Conservation (phyloP, 2,797 vertebrate genomes). For the Vultur gryphus region DNA sequence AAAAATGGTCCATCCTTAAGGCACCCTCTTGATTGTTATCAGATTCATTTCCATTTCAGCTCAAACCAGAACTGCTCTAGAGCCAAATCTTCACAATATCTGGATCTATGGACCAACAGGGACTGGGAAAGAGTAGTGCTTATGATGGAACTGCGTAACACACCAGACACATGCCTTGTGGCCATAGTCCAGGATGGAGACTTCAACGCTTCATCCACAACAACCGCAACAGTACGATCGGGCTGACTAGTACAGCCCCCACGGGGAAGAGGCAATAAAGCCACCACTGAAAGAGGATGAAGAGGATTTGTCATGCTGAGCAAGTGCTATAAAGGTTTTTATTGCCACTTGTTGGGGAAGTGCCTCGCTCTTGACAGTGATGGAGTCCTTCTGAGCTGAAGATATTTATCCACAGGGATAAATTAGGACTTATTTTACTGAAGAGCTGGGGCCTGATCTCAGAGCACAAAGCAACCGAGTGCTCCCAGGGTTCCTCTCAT, state of each 20-base stretch:
- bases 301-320: not conserved
- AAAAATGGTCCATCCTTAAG: not conserved
- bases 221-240: not conserved
- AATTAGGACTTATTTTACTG: not conserved
- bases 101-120: not conserved
- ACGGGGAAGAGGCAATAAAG: not conserved
- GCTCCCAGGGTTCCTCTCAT: not conserved
- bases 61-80: not conserved
- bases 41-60: not conserved
- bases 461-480: not conserved
- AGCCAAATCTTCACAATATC: not conserved
- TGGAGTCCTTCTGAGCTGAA: not conserved
- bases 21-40: not conserved
- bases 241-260: not conserved
- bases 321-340: conserved; percentile 10
- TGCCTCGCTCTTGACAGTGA: not conserved
- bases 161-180: not conserved
- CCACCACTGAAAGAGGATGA: not conserved
- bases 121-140: not conserved
- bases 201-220: not conserved
- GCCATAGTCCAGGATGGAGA: not conserved
- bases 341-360: conserved; percentile 13
- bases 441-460: not conserved
- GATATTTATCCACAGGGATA: conserved; percentile 11
- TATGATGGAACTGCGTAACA: not conserved